Base-by-base conservation (phyloP, 2,113 vertebrate species). In the Corythornis vintsioides region DNA sequence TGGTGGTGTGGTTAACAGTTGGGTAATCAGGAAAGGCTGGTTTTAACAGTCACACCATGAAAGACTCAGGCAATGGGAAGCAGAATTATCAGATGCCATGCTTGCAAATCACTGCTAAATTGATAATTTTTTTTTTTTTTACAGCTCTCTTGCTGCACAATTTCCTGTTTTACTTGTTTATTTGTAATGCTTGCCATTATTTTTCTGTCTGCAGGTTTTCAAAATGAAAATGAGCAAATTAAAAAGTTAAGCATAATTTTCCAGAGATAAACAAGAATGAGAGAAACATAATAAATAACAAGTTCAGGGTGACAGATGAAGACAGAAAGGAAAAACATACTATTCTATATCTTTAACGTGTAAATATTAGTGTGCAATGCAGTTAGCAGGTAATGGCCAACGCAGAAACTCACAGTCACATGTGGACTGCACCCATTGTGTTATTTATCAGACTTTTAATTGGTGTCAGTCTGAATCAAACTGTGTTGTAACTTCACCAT, bases 101-200 rank as follows among this genome's bases (percentile, higher is more conserved):
- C 72, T 94, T 95, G 65, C 60, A 94, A 90, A 88, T 84, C 64
- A 83, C 64, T 83, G n/a, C 25, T 71, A 77, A 92, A 80, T 79
- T 91, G 22, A 75, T 81, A 88, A 18, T 28, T 8, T 77, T 79
- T 94, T 95, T 94, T 94, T 89, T 92, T 94, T 95, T 94, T 89
- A 87, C 52, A 33, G 15, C n/a, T 48, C 19, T 83, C 11, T 69
- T 92, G 77, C 61, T 89, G 85, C 45, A 57, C 35, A 87, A 35
- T 60, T 86, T 91, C 88, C 57, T 79, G 11, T 10, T 90, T 90
- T 88, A 28, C 57, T 78, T 86, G 21, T 66, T 91, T 85, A 29
- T 67, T 90, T 84, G 81, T 85, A 89, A 42, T 73, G 33, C 13
- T 72, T 82, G 15, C 21, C 11, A n/a, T 84, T 67, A 21, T 35